Evolutionary conservation across 2,888 invertebrate genomes (phyloP).

Genomic region (Drosophila melanocephala): DNA sequence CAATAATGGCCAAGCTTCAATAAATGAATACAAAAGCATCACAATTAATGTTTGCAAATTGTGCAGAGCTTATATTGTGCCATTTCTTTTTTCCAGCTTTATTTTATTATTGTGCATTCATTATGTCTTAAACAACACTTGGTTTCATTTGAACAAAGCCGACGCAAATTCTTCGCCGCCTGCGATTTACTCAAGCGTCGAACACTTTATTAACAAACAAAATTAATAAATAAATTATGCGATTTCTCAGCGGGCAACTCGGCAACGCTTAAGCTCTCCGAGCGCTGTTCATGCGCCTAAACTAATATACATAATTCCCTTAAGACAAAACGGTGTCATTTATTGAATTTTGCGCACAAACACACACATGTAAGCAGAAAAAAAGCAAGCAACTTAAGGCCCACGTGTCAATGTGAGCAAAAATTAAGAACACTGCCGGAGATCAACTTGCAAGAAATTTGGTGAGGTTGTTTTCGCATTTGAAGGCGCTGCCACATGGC

Average conservation of each 20-base stretch:
- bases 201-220: conserved; percentile 62
- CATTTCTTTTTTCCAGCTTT: background rate
- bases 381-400: conserved; percentile 20
- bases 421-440: conserved; percentile 51
- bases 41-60: background rate
- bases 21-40: background rate
- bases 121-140: background rate
- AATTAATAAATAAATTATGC: conserved; percentile 77
- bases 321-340: conserved; percentile 64
- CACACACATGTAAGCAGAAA: conserved; percentile 2
- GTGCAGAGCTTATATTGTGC: background rate
- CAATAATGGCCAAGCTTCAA: background rate
- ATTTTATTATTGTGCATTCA: background rate
- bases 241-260: conserved; percentile 24
- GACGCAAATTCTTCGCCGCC: background rate
- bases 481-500: conserved; percentile 17
- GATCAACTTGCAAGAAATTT: conserved; percentile 46
- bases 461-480: conserved; percentile 6
- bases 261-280: conserved; percentile 18
- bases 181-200: conserved; percentile 19
- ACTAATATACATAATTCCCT: conserved; percentile 76
- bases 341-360: conserved; percentile 57
- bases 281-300: conserved; percentile 38
- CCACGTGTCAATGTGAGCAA: conserved; percentile 50
- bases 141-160: conserved; percentile 2